Percentiles rank a stretch among this genome's conserved stretches.
Conservation (phyloP, 2,888 invertebrate genomes). For the Exephanes ischioxanthus region DNA sequence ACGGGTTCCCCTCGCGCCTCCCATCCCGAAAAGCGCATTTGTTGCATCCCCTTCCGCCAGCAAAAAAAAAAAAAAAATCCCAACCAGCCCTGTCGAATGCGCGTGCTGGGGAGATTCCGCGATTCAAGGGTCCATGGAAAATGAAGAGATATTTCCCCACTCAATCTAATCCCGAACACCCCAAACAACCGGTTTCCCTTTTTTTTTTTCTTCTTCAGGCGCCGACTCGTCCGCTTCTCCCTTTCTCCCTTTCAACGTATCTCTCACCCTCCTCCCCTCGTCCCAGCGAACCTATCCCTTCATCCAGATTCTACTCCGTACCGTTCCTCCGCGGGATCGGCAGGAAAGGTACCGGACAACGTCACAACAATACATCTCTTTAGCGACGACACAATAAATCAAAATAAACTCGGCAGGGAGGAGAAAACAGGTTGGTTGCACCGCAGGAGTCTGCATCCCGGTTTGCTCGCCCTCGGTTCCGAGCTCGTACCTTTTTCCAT, state of each 20-base stretch:
- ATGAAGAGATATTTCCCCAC: constrained; percentile 75
- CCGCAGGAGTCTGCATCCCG: constrained; percentile 76
- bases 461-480: constrained; percentile 56
- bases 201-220: constrained; percentile 76
- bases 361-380: constrained; percentile 83
- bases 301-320: constrained; percentile 35
- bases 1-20: not conserved
- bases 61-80: constrained; percentile 36
- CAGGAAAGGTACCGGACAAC: constrained; percentile 74
- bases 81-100: constrained; percentile 2
- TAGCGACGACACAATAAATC: constrained; percentile 82
- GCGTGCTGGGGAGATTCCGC: constrained; percentile 24
- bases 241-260: not conserved
- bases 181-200: constrained; percentile 52
- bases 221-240: constrained; percentile 77
- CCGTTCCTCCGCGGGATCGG: constrained; percentile 68
- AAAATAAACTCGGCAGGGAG: constrained; percentile 79
- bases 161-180: constrained; percentile 50
- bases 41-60: constrained; percentile 12
- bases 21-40: constrained; percentile 4
- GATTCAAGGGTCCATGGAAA: constrained; percentile 67
- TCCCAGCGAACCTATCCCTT: not conserved
- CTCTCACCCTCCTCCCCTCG: not conserved
- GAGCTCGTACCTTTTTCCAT: constrained; percentile 26
- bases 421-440: constrained; percentile 80